Evolutionary conservation across 2,797 vertebrate species (phyloP).

Genomic region (Enteromius radiatus): DNA sequence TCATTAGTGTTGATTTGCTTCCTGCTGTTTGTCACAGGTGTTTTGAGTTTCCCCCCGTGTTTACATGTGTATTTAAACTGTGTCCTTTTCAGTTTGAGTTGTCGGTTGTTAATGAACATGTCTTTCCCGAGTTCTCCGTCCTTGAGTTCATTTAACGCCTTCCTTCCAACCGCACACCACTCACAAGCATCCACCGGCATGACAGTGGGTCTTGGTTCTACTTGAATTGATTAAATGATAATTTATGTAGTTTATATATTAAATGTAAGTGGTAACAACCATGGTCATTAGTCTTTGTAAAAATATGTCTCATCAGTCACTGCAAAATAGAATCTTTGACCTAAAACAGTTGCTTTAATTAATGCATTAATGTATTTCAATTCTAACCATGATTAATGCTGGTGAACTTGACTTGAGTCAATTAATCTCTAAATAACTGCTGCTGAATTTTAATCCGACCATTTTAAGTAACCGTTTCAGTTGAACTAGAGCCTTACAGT

Average conservation of each 20-base stretch:
- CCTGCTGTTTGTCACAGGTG: too few relatives aligned
- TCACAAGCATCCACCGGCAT: too few relatives aligned
- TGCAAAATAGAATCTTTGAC: background rate
- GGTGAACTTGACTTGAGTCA: background rate
- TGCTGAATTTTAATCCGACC: background rate
- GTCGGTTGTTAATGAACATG: too few relatives aligned
- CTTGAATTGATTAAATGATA: background rate
- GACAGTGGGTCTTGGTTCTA: background rate
- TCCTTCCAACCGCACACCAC: too few relatives aligned
- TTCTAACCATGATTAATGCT: background rate
- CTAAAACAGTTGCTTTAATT: background rate
- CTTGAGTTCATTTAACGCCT: too few relatives aligned
- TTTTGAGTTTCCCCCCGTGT: too few relatives aligned
- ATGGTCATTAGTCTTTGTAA: constrained; percentile 1
- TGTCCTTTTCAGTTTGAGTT: too few relatives aligned
- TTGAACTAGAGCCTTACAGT: background rate
- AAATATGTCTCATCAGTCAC: background rate
- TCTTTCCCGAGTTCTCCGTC: too few relatives aligned
- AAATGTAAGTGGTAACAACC: background rate
- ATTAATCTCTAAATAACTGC: background rate
- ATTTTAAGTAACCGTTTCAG: background rate
- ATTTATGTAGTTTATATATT: background rate
- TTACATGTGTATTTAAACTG: too few relatives aligned
- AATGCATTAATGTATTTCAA: background rate
- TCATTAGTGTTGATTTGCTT: too few relatives aligned